Evolutionary conservation across 2,113 vertebrate genomes (phyloP).

Genomic region (Cavia porcellus): DNA sequence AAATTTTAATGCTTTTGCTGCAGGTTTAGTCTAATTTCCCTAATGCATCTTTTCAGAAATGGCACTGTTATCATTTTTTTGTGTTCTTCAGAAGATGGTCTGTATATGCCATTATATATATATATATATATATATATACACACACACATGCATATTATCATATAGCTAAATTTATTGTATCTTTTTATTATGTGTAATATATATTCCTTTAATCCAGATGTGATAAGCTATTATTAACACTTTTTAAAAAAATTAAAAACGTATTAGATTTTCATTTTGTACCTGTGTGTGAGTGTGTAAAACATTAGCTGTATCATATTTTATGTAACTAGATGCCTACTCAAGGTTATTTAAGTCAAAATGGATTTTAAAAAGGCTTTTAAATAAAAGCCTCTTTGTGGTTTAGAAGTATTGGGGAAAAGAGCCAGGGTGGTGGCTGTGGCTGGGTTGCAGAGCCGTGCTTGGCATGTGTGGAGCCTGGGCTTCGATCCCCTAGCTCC

Average conservation of each 20-base stretch:
- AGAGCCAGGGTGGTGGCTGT: neutral
- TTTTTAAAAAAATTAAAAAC: neutral
- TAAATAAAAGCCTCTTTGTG: conserved; percentile 3
- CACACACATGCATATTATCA: neutral
- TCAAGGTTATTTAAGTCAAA: conserved; percentile 16
- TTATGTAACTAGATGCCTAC: neutral
- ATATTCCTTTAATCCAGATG: neutral
- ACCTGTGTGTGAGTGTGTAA: neutral
- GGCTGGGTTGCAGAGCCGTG: neutral
- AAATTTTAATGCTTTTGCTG: conserved; percentile 27
- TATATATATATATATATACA: neutral
- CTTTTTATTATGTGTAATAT: neutral
- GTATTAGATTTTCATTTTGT: neutral
- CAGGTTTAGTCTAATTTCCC: neutral
- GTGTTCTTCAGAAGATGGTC: neutral
- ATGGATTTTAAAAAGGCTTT: neutral
- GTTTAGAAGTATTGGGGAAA: neutral
- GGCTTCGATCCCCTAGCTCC: neutral
- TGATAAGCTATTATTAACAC: neutral
- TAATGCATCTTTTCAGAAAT: neutral
- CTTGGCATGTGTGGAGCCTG: neutral
- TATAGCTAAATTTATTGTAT: neutral
- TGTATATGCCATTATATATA: neutral
- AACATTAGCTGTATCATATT: neutral
- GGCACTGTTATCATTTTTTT: neutral